A percentile compares a stretch with the other conserved stretches of the same genome.
phyloP scores from a whole-genome alignment of 2,113 vertebrate genomes.

The Esox niger region DNA sequence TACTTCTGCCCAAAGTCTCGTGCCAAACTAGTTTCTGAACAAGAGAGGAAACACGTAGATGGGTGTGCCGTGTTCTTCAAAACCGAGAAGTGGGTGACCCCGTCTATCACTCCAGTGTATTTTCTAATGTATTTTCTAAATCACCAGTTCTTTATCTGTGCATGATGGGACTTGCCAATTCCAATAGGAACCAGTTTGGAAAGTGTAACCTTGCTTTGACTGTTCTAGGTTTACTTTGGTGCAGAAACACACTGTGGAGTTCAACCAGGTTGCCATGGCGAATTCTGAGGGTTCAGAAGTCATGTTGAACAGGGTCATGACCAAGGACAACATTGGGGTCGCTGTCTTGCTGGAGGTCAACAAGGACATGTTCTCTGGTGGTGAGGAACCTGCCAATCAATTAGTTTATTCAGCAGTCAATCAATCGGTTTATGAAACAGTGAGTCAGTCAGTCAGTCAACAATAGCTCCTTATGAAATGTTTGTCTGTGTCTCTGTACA shows the following conservation, averaged over 20 bases:
- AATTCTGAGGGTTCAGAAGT: slow-evolving; percentile 98
- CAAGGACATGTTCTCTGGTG: slow-evolving; percentile 85
- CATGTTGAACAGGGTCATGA: slow-evolving; percentile 98
- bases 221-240: slow-evolving; percentile 86
- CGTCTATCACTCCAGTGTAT: neutral
- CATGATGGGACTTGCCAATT: too few species aligned
- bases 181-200: neutral
- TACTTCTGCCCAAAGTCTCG: slow-evolving; percentile 99
- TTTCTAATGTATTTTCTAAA: neutral
- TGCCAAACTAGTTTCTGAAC: slow-evolving; percentile 98
- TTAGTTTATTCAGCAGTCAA: neutral
- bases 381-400: slow-evolving; percentile 64
- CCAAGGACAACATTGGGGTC: slow-evolving; percentile 98
- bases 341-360: slow-evolving; percentile 93
- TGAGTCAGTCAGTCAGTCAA: neutral
- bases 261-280: slow-evolving; percentile 99
- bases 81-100: slow-evolving; percentile 85
- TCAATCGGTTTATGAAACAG: neutral
- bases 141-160: too few species aligned
- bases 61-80: slow-evolving; percentile 99
- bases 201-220: too few species aligned
- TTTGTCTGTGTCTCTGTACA: too few species aligned
- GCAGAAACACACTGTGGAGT: slow-evolving; percentile 97
- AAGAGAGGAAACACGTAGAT: slow-evolving; percentile 96
- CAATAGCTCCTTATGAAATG: too few species aligned